Base-by-base conservation (phyloP, 2,888 invertebrate genomes). In the Lacanobia oleracea region DNA sequence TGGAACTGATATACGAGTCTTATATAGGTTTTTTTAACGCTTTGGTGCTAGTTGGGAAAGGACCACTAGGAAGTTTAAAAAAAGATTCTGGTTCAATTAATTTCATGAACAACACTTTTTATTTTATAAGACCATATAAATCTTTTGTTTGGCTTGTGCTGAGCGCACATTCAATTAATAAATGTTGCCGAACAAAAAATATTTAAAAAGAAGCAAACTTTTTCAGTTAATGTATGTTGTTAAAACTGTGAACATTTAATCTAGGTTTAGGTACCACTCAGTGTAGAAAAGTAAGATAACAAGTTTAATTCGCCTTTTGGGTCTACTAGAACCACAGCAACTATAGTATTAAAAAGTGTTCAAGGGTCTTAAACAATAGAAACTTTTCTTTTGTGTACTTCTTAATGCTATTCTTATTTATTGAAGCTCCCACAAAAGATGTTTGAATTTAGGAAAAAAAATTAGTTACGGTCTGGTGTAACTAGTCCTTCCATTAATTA, bases 181-280 rank as follows among this genome's bases (percentile, higher is more conserved):
- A 57, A 59, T 63, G 53, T 37, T 62, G 21, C 43, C 9, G 9
- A 70, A 60, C 56, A 37, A 14, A 56, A 56, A 53, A 16, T 60
- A 2, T 78, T 43, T 14, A 27, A n/a, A 59, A 61, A 67, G 45
- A 33, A 53, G 18, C 40, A 40, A 71, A 80, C 65, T 66, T 76
- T 79, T 54, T 62, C 37, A 54, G 37, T 62, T 50, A 59, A 65
- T 51, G 33, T 40, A 48, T 40, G 56, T 72, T 63, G 68, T 66
- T 80, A 56, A 66, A 66, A 68, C 33, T 56, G 40, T 27, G 23
- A 68, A 62, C 33, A 14, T n/a, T n/a, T 60, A 53, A 67, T 63
- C 62, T 43, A 12, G 57, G 43, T 63, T 75, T n/a, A n/a, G n/a
- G n/a, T 33, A 45, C 33, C 2, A 43, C 12, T 43, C 14, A 33